Percentiles rank a stretch among this genome's conserved stretches.
Conservation (phyloP, 2,113 vertebrate genomes). For the Corapipo altera region DNA sequence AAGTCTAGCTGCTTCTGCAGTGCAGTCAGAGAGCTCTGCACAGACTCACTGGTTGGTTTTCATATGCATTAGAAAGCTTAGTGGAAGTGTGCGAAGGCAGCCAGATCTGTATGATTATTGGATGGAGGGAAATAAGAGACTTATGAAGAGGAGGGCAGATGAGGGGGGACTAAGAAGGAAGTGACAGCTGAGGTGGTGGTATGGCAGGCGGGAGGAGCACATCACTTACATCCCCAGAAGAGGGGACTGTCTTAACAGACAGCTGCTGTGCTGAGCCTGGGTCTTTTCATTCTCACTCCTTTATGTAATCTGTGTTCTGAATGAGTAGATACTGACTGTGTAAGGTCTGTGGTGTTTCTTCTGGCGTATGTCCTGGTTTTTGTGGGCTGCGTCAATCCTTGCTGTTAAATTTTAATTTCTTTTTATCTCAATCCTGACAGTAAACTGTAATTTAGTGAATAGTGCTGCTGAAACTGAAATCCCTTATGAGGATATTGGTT, state of each 20-base stretch:
- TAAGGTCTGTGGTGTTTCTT: neutral
- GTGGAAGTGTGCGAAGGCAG: neutral
- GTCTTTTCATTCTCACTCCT: neutral
- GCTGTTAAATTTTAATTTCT: neutral
- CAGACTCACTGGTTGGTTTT: neutral
- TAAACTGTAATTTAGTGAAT: neutral
- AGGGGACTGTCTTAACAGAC: neutral
- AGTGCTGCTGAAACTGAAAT: neutral
- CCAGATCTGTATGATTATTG: neutral
- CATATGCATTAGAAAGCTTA: neutral
- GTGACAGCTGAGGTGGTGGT: neutral
- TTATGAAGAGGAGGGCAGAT: neutral
- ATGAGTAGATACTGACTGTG: neutral
- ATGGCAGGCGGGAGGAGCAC: neutral
- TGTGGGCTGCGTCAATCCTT: constrained; percentile 9
- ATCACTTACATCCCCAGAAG: neutral
- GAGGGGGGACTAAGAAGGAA: neutral
- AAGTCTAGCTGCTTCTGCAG: neutral
- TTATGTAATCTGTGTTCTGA: constrained; percentile 9
- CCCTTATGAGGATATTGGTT: neutral
- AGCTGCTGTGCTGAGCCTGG: neutral
- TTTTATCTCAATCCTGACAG: neutral
- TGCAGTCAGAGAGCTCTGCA: neutral
- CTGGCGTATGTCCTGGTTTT: neutral
- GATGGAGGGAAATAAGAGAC: neutral